A percentile compares a stretch with the other conserved stretches of the same genome.
phyloP scores from a whole-genome alignment of 1,140 invertebrate species.

The Carposina sasakii region DNA sequence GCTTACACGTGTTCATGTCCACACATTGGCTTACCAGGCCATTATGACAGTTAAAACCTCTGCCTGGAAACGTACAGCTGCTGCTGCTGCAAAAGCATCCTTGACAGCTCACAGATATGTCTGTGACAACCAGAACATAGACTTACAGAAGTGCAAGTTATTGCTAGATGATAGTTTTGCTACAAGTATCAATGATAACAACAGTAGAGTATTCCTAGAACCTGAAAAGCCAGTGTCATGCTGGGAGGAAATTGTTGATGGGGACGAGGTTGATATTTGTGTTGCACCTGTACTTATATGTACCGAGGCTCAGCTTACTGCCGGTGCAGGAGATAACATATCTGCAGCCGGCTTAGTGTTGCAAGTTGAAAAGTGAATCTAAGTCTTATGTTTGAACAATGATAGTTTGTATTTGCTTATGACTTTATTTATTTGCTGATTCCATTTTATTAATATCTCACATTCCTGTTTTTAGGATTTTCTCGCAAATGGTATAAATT shows the following conservation, averaged over 20 bases:
- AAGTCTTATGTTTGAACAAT: conserved; percentile 7
- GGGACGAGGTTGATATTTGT: conserved; percentile 79
- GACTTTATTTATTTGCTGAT: conserved; percentile 12
- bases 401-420: conserved; percentile 18
- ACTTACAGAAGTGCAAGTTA: conserved; percentile 79
- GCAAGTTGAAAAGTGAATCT: conserved; percentile 76
- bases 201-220: conserved; percentile 76
- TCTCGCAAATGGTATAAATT: no score
- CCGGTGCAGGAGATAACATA: conserved; percentile 91
- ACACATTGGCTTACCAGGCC: conserved; percentile 90
- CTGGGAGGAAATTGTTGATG: conserved; percentile 80
- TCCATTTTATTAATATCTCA: conserved; percentile 10
- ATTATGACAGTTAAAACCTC: conserved; percentile 81
- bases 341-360: conserved; percentile 87
- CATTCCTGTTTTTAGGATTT: not conserved
- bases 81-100: conserved; percentile 88
- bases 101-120: conserved; percentile 89
- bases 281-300: conserved; percentile 90
- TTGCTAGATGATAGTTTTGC: conserved; percentile 91
- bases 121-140: conserved; percentile 83
- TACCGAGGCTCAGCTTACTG: conserved; percentile 86
- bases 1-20: conserved; percentile 87
- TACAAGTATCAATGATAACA: conserved; percentile 75
- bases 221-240: conserved; percentile 86
- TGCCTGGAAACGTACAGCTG: conserved; percentile 83